Evolutionary conservation across 2,113 vertebrate genomes (phyloP).

Genomic region (Austrofundulus limnaeus): DNA sequence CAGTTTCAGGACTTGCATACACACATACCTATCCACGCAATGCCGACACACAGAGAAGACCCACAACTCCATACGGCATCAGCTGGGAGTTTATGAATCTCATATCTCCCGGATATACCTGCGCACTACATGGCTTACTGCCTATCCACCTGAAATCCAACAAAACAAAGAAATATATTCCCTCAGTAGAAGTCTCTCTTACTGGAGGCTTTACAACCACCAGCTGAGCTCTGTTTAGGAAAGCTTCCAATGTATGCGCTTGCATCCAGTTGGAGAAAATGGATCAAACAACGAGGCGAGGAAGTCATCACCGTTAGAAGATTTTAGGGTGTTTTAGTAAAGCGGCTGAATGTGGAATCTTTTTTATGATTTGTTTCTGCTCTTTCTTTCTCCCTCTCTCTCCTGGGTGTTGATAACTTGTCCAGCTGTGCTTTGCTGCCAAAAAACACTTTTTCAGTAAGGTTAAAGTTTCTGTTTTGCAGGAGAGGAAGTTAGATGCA

Average conservation of each 20-base stretch:
- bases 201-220: conserved; percentile 60
- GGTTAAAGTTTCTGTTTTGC: conserved; percentile 37
- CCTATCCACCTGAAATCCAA: conserved; percentile 70
- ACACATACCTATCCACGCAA: too few relatives aligned
- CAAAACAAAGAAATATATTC: conserved; percentile 68
- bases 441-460: conserved; percentile 26
- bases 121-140: conserved; percentile 63
- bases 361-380: not conserved
- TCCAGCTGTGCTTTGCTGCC: conserved; percentile 48
- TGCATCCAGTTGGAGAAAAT: conserved; percentile 54
- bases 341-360: conserved; percentile 31
- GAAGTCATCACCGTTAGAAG: conserved; percentile 42
- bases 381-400: conserved; percentile 7
- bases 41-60: conserved; percentile 26
- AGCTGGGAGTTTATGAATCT: conserved; percentile 68
- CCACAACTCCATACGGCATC: conserved; percentile 44
- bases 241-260: conserved; percentile 42
- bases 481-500: conserved; percentile 34
- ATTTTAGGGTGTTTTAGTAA: conserved; percentile 42
- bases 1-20: conserved; percentile 28
- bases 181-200: conserved; percentile 48
- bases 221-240: conserved; percentile 59
- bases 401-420: conserved; percentile 31
- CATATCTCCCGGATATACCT: conserved; percentile 72
- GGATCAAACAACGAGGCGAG: conserved; percentile 38